Base-by-base conservation (phyloP, 2,888 invertebrate genomes). In the Candidula unifasciata region DNA sequence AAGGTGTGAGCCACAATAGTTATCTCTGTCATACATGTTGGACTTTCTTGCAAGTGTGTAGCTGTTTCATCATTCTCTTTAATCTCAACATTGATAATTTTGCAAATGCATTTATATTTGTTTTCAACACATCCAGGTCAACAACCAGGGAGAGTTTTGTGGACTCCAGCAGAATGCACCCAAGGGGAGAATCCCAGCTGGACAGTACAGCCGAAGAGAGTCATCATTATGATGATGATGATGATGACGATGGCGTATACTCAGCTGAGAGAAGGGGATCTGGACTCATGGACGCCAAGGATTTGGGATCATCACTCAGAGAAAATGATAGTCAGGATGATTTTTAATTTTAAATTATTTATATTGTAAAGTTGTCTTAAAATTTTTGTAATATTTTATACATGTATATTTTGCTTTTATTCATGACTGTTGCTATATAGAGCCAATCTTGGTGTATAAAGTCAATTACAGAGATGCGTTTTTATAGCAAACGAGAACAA, bases 211-310 rank as follows among this genome's bases (percentile, higher is more conserved):
- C 35, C 64, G 60, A 30, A 30, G 76, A 90, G 80, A 90, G 90
- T 85, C 89, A 90, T 81, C 89, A 90, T 35, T 90, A 89, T 44
- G 8, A 44, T 44, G 89, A 90, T 81, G 90, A 90, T 35, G 90
- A 89, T 44, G 8, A 44, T 44, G 8, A 81, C 89, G 90, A 8
- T 90, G 89, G 57, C 73, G 8, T 89, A n/a, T 90, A 90, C 84
- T 89, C 89, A 80, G 78, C 89, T 52, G 90, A 89, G 16, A 90
- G 90, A 6, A 85, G 87, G 89, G 24, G 87, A 90, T 33, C 88
- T 88, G 54, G 85, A 89, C 16, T 89, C 88, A 88, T 89, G 35
- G 84, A 88, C 44, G 89, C 89, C 73, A 80, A 86, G 52, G 88
- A 64, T 3, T 77, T 89, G 3, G 90, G 88, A 8, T 86, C 87